phyloP scores from a whole-genome alignment of 2,888 invertebrate genomes.

The Drosophila subquinaria region DNA sequence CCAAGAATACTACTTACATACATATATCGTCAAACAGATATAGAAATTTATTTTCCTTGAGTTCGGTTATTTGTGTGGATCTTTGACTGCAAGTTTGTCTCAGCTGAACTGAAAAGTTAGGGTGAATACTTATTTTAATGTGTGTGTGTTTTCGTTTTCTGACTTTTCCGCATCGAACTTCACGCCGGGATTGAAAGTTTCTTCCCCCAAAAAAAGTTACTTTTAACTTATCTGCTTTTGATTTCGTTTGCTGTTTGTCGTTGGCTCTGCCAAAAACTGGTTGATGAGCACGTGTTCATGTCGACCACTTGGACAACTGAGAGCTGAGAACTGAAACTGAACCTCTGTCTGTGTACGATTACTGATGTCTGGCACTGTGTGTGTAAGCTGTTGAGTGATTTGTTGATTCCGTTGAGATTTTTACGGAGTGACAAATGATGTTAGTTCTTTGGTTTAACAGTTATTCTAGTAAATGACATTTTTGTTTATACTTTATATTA shows the following conservation, averaged over 20 bases:
- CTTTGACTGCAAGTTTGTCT: conserved; percentile 36
- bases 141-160: conserved; percentile 2
- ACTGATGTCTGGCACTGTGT: conserved; percentile 14
- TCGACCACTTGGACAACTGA: conserved; percentile 29
- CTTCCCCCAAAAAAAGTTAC: conserved; percentile 36
- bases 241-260: conserved; percentile 40
- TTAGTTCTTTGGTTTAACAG: conserved; percentile 40
- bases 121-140: conserved; percentile 8
- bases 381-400: conserved; percentile 49
- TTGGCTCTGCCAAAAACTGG: conserved; percentile 3
- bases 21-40: background rate
- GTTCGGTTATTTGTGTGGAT: conserved; percentile 30
- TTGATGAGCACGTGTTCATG: conserved; percentile 46
- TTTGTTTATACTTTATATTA: background rate
- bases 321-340: background rate
- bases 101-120: conserved; percentile 54
- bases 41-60: conserved; percentile 11
- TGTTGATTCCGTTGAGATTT: conserved; percentile 53
- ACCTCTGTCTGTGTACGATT: background rate
- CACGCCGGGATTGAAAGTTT: conserved; percentile 56
- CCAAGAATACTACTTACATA: conserved; percentile 6
- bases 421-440: conserved; percentile 59
- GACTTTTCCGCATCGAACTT: conserved; percentile 37
- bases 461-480: conserved; percentile 13
- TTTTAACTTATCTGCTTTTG: conserved; percentile 67